Base-by-base conservation (phyloP, 2,797 vertebrate genomes). In the Pempheris klunzingeri region DNA sequence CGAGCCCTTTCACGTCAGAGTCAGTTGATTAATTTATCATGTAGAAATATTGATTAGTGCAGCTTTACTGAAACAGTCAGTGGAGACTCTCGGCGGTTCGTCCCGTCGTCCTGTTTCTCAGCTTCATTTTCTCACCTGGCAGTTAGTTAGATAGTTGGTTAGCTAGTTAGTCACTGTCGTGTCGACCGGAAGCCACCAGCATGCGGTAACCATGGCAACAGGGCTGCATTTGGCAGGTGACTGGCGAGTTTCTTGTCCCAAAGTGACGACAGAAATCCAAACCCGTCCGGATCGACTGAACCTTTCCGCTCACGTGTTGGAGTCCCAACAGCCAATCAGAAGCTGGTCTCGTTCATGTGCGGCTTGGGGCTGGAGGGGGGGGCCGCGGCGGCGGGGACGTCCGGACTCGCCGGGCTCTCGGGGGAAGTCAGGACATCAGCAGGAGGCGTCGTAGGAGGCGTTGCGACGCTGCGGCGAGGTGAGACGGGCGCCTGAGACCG, bases 281-380 rank as follows among this genome's bases (percentile, higher is more conserved):
- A 61, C 43, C 39, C 13, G 38, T 55, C 30, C 18, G 34, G 22
- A 22, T 34, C 36, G 2, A 11, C 30, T 32, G 3, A 32, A 32
- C 30, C 6, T 32, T 32, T 32, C 30, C 30, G 6, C 30, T 32
- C 30, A 32, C 6, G 4, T 4, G 30, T 32, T 32, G 30, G 5
- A 58, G 34, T 26, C 38, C 28, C 7, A 11, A 1, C 52, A 53
- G 38, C 69, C 61, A 78, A 78, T 96, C 93, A 97, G 92, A 98
- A 98, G 80, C 96, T 97, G 65, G 96, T 97, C 81, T 97, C 97
- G 1, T 96, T 97, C 88, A 97, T 94, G 30, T 93, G 93, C 13
- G 93, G 92, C 74, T 96, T 97, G 39, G 94, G 93, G 74, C 92
- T 92, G 77, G 88, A 88, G 32, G 92, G 77, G 0, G 93, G 58